Conservation (phyloP, 2,888 invertebrate species). For the Cybosia mesomella region DNA sequence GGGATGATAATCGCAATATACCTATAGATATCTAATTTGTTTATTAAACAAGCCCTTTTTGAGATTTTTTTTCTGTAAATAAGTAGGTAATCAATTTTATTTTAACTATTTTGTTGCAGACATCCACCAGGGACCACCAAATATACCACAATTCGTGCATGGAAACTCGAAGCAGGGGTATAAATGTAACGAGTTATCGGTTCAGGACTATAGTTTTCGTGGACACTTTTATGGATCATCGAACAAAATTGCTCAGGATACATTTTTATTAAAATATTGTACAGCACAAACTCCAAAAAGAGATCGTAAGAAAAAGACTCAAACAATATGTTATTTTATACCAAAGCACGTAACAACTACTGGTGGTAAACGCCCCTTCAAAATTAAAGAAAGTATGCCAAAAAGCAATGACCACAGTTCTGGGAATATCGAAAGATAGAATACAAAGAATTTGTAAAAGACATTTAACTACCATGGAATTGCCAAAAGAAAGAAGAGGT, state of each 20-base stretch:
- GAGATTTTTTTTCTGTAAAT: no score
- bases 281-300: conserved; percentile 20
- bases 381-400: conserved; percentile 32
- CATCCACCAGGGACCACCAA: no score
- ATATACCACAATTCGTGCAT: no score
- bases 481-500: conserved; percentile 37
- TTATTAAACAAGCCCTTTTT: no score
- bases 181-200: no score
- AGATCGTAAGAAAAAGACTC: conserved; percentile 32
- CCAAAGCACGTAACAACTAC: conserved; percentile 21
- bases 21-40: no score
- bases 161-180: no score
- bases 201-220: no score
- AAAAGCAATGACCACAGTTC: conserved; percentile 33
- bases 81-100: no score
- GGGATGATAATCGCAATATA: no score
- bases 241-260: conserved; percentile 20
- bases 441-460: conserved; percentile 43
- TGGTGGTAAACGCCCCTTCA: conserved; percentile 7
- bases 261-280: conserved; percentile 27
- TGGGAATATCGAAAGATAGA: conserved; percentile 38
- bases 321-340: conserved; percentile 40
- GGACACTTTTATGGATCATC: conserved; percentile 20
- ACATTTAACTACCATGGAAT: conserved; percentile 35
- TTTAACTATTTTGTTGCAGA: no score